Base-by-base conservation (phyloP, 2,797 vertebrate species). In the Molossus alvarezi region DNA sequence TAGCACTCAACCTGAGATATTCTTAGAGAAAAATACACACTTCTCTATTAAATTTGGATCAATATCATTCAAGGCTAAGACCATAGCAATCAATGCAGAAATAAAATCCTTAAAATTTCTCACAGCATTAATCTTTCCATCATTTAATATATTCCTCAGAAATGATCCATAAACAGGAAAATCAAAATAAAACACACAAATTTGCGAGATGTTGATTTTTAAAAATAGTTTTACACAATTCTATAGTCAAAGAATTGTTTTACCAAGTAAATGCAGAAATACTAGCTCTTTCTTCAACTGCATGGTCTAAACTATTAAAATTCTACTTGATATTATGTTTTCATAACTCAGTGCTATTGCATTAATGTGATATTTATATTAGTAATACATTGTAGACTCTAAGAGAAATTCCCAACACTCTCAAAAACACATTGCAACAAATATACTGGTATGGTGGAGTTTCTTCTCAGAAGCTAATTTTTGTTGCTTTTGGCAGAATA, bases 141-240 rank as follows among this genome's bases (percentile, higher is more conserved):
- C 62, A 90, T 79, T 96, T 97, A 88, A 27, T 79, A 88, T 88
- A 83, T 69, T 27, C 71, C 71, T 79, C 17, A 51, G 87, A 96
- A 96, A 94, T 92, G 27, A 96, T 89, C 84, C 83, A 92, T 94
- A 73, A 93, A 88, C 18, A 79, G 27, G 60, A 84, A 94, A 91
- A 89, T 81, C 88, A 72, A 94, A 94, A 95, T 94, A 77, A 97
- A 95, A 94, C n/a, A 94, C 18, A 93, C 67, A 93, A 90, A 84
- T 88, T 41, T 81, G 55, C 94, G 64, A 93, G 55, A 95, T 51
- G 0, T 14, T 89, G 37, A 90, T 82, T 92, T 29, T 1, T 71
- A 69, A 91, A 86, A 53, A 92, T 83, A 91, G 65, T 84, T 96
- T 90, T 90, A 85, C 37, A 37, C 9, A 60, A 75, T 65, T 92